phyloP scores from a whole-genome alignment of 2,113 vertebrate species.

The Gadus macrocephalus region DNA sequence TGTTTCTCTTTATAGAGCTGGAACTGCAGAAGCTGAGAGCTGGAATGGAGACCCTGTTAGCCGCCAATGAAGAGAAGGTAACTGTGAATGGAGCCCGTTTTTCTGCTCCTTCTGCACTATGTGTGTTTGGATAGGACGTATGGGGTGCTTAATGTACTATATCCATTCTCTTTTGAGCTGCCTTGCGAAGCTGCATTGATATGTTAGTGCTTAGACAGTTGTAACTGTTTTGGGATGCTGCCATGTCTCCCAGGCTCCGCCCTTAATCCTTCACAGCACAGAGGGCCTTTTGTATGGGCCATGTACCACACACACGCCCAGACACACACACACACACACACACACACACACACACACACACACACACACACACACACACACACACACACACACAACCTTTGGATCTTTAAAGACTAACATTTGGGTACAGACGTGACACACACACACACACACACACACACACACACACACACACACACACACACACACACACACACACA shows the following conservation, averaged over 20 bases:
- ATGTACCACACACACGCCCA: not conserved
- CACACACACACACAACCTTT: constrained; percentile 18
- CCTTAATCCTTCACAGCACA: constrained; percentile 53
- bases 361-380: too few relatives aligned
- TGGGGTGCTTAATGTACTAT: constrained; percentile 7
- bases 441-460: too few relatives aligned
- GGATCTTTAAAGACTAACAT: constrained; percentile 52
- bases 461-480: not conserved
- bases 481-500: constrained; percentile 26
- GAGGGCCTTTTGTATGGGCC: constrained; percentile 57
- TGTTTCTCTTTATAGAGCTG: constrained; percentile 77
- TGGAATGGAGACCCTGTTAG: constrained; percentile 85
- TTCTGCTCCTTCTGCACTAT: constrained; percentile 8
- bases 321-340: not conserved
- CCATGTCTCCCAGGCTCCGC: constrained; percentile 30
- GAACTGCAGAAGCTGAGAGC: constrained; percentile 86
- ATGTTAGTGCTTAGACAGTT: too few relatives aligned
- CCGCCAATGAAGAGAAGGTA: constrained; percentile 94
- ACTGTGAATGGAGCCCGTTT: constrained; percentile 18
- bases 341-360: not conserved
- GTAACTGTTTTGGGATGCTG: constrained; percentile 35
- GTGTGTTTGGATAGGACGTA: not conserved
- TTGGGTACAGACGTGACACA: constrained; percentile 37
- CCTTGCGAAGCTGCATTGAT: constrained; percentile 6
- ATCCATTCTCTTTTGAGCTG: constrained; percentile 20